Conservation (phyloP, 2,113 vertebrate genomes). For the Corythaeola cristata region DNA sequence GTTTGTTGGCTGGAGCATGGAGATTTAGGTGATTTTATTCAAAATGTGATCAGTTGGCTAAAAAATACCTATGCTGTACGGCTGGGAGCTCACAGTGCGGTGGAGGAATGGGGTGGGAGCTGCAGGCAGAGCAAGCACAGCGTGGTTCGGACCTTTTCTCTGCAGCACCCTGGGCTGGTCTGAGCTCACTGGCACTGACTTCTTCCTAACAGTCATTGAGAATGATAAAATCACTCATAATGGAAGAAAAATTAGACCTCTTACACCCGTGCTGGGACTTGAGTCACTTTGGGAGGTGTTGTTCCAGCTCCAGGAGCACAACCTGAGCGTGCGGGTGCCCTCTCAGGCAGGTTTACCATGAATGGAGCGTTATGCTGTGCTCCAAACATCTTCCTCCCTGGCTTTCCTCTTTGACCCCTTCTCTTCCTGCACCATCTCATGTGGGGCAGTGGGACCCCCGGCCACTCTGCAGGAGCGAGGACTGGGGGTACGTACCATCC, state of each 20-base stretch:
- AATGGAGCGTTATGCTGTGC: background rate
- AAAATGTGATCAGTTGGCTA: background rate
- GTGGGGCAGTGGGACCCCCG: background rate
- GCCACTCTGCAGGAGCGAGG: background rate
- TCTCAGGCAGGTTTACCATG: background rate
- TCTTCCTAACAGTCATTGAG: background rate
- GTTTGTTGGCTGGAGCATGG: background rate
- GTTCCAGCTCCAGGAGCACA: background rate
- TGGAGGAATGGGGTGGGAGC: background rate
- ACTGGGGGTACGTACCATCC: background rate
- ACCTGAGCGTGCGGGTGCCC: background rate
- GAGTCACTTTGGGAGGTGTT: background rate
- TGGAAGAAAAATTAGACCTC: background rate
- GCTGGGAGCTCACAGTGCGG: background rate
- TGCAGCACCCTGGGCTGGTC: background rate
- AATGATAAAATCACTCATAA: background rate
- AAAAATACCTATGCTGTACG: rapidly evolving
- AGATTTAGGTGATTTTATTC: background rate
- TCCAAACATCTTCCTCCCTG: background rate
- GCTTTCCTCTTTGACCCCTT: background rate
- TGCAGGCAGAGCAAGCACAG: background rate
- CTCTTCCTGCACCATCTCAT: rapidly evolving
- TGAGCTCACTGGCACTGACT: background rate
- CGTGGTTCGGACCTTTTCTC: background rate
- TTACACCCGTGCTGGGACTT: background rate